Evolutionary conservation across 37 sponge, comb jelly and placozoan species (phyloP), one percentile per base, ranked within the genome.

Genomic region (Diacarnus erythraeanus): DNA sequence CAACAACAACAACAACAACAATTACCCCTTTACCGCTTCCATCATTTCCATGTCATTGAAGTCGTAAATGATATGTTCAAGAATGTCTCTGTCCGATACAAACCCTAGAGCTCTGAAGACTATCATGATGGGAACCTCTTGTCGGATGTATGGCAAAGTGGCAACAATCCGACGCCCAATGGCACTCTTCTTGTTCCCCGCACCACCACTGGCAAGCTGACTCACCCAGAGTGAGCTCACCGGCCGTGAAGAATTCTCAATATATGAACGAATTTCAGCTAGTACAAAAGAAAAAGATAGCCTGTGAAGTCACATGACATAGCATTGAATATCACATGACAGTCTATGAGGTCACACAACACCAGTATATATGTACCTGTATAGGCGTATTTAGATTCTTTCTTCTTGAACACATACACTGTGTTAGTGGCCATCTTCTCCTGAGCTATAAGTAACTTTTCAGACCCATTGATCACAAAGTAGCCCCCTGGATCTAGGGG

Each of bases 361-460:
- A 47, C 12, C 6, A 12, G 51, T 15, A 12, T 12, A 47, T 15
- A 30, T 30, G 2, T 31, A 65, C 66, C 66, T 17, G 91, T 89
- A 75, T 92, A 92, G 39, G 97, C 95, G 42, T 99, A 99, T 79
- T 99, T 99, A 17, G 95, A 94, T 56, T 99, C 99, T 41, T 99
- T 99, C 95, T 99, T 99, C 75, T 82, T 59, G 83, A 99, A 99
- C 10, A 99, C 93, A 42, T 97, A 96, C 41, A 99, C 97, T 12
- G 99, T 91, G 78, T 99, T 99, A 23, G 99, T 96, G 31, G 97
- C 98, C 99, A 99, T 99, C 68, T 99, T 99, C 80, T 99, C 99
- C 67, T 99, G 99, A 23, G 99, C 99, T 43, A 99, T 99, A 39
- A 99, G 88, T 18, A 99, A 92, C 69, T 99, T 99, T 84, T 99